phyloP scores from a whole-genome alignment of 2,113 vertebrate genomes.

The Lophotis ruficrista region DNA sequence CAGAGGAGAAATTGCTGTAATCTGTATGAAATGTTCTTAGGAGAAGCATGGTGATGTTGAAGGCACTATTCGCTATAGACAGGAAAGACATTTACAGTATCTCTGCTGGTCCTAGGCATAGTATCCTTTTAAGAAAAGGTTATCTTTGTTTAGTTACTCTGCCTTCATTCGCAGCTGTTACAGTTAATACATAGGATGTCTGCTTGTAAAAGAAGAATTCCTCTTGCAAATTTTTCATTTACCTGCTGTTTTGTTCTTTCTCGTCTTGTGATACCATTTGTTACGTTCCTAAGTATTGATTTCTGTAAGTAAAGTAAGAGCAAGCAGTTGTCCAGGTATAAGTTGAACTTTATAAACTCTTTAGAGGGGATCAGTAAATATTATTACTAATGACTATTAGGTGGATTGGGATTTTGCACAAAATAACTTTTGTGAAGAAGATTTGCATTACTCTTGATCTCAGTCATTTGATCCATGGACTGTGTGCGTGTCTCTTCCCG shows the following conservation, averaged over 20 bases:
- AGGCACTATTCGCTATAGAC: background rate
- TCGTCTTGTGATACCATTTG: background rate
- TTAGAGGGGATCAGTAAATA: background rate
- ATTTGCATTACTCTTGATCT: background rate
- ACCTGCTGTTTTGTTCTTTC: background rate
- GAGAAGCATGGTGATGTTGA: background rate
- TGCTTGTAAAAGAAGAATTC: background rate
- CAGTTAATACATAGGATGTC: background rate
- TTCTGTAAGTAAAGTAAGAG: background rate
- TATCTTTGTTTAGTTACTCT: background rate
- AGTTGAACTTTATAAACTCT: background rate
- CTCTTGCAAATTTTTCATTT: background rate
- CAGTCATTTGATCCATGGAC: background rate
- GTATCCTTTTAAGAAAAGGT: background rate
- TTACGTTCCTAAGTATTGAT: background rate
- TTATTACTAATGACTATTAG: background rate
- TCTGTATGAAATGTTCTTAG: background rate
- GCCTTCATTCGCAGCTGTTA: background rate
- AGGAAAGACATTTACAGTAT: background rate
- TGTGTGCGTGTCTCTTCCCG: background rate
- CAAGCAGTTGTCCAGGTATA: accelerated
- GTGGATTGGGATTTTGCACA: background rate
- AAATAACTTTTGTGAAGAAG: background rate
- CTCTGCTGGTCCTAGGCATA: background rate
- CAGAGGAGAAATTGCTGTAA: background rate